Base-by-base conservation (phyloP, 1,140 invertebrate species). In the Camponotus vicinus region DNA sequence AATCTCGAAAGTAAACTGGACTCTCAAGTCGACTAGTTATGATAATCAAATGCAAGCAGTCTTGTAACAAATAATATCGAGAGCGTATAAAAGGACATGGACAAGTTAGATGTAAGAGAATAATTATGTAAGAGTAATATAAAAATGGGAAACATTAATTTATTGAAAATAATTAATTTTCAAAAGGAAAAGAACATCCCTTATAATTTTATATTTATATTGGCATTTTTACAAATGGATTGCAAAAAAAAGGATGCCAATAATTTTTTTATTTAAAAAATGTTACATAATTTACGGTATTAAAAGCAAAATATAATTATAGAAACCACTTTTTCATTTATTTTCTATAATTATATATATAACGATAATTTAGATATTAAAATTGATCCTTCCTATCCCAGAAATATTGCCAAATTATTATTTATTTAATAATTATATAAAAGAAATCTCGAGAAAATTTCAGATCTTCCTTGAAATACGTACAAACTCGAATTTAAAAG, bases 1-100 rank as follows among this genome's bases (percentile, higher is more conserved):
- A 69, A n/a, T 67, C 67, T 34, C 21, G n/a, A 55, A 8, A 79
- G n/a, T 67, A 79, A 79, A 79, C 13, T 66, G 27, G 7, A 40
- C n/a, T 11, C 34, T 11, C 9, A 61, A 73, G 52, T 61, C 67
- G 61, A 73, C 61, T 27, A 82, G 67, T 59, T 82, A 13, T 40
- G 18, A 73, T 73, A 69, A 61, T 73, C 52, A 73, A 69, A 32
- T 32, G 69, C 40, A 37, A 73, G 18, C 37, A 45, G 18, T 63
- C 55, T 61, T 63, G 27, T 11, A 57, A 73, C 27, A 83, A 83
- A 75, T 40, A 80, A 40, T 80, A 45, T 9, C 18, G 32, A 27
- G 37, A 18, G 52, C 32, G 49, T 42, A 80, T 80, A 42, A 69
- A 45, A 57, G 37, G 13, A 55, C 11, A 27, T 45, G 6, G 13